Conservation (phyloP, 2,797 vertebrate species). For the Tarsius wallacei region DNA sequence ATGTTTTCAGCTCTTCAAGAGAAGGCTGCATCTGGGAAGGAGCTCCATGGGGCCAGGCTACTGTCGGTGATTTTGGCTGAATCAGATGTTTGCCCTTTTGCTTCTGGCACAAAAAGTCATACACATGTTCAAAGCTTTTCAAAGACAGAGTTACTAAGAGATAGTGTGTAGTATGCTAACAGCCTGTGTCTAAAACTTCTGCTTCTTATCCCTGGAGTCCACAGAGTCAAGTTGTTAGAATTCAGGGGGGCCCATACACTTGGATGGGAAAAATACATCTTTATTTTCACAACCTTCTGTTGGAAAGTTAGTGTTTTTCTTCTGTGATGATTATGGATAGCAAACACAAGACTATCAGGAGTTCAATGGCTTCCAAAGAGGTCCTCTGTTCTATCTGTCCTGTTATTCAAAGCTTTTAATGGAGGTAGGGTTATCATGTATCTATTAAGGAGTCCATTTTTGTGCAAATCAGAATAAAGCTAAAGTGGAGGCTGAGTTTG, state of each 20-base stretch:
- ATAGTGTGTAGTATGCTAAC: background rate
- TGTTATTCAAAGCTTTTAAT: conserved; percentile 18
- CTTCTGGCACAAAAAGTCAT: conserved; percentile 71
- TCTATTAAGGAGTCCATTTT: background rate
- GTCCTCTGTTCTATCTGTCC: background rate
- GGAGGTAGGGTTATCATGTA: background rate
- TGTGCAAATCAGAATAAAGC: conserved; percentile 52
- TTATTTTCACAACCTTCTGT: conserved; percentile 51
- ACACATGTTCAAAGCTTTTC: conserved; percentile 75
- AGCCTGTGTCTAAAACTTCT: background rate
- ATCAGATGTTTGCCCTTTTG: conserved; percentile 77
- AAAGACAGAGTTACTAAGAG: conserved; percentile 64
- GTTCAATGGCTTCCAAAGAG: conserved; percentile 7
- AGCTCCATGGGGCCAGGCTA: conserved; percentile 61
- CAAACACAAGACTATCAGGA: background rate
- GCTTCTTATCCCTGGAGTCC: background rate
- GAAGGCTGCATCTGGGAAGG: conserved; percentile 78
- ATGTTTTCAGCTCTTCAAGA: conserved; percentile 72
- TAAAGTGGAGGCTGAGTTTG: conserved; percentile 75
- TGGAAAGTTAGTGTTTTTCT: conserved; percentile 52
- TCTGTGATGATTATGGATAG: background rate
- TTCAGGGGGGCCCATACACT: background rate
- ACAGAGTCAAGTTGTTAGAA: background rate
- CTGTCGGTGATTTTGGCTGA: conserved; percentile 81
- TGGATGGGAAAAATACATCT: background rate